These are phyloP conservation scores for Dynastes hyllus DNA, from an alignment of 2,888 invertebrate genomes.

Conservation along the genomic window DNA sequence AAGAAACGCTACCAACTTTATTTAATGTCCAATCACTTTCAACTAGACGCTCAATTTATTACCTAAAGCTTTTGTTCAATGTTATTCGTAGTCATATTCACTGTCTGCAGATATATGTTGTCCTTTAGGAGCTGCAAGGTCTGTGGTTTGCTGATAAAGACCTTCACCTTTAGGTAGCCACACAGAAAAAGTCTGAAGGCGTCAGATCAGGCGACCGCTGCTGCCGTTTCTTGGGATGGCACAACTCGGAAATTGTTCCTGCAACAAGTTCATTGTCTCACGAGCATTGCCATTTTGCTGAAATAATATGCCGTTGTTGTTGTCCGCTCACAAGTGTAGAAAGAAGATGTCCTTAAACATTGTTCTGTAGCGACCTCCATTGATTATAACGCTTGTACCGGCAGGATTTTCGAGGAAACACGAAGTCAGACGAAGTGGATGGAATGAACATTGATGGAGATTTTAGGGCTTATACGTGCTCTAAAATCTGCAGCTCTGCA, in stretches of 20 bases:
- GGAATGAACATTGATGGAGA: background rate
- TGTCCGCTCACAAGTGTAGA: background rate
- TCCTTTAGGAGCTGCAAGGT: background rate
- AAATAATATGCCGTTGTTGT: background rate
- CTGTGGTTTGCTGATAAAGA: background rate
- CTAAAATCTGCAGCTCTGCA: background rate
- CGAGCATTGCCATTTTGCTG: constrained; percentile 1
- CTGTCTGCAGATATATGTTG: background rate
- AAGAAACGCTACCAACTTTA: too few relatives aligned
- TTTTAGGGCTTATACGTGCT: background rate
- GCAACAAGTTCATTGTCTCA: background rate
- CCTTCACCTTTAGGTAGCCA: background rate
- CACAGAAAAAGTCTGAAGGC: background rate
- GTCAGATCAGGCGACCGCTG: background rate
- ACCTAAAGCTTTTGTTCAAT: too few relatives aligned
- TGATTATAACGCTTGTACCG: background rate
- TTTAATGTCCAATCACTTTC: too few relatives aligned
- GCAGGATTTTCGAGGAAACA: background rate
- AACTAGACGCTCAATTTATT: too few relatives aligned
- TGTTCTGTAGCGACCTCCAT: background rate
- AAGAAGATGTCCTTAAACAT: background rate
- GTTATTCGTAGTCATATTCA: too few relatives aligned
- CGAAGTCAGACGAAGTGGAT: background rate
- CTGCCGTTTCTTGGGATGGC: background rate
- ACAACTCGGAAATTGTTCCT: background rate